Evolutionary conservation across 2,888 invertebrate species (phyloP), one percentile per base, ranked within the genome.

Genomic region (Melanostoma scalare): DNA sequence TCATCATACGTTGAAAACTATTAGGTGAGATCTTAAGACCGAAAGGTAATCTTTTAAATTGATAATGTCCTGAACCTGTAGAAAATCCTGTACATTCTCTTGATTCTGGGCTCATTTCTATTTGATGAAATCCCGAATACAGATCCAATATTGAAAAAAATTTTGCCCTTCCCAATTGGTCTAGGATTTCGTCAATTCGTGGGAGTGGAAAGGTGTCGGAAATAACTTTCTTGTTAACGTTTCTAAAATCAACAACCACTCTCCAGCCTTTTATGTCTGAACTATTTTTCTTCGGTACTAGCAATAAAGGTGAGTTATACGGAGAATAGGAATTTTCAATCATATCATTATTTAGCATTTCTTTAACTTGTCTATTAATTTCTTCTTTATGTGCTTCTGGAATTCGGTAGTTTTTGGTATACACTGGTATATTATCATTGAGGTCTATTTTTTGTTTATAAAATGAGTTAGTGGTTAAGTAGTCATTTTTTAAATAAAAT

Each of bases 1-100:
- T 67, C 52, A 78, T 50, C 78, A 75, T 74, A 20, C 69, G 46
- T 35, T 80, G 69, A 35, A 80, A 80, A 31, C 74, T 38, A 3
- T n/a, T 35, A 6, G 38, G 20, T 4, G 38, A 56, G 20, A 55
- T 56, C 38, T 56, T 56, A 6, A 56, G 38, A 38, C 38, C 55
- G 9, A 56, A 56, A 0, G 38, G 55, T 38, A 55, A 8, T 55
- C 55, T 55, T 55, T 38, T 55, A 55, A 38, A 38, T 55, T 55
- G 55, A 55, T 35, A 55, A 10, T 55, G 55, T 2, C 30, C 56
- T 30, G 56, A 56, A 9, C 30, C 5, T 2, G 56, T 56, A 5
- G 56, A 56, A 42, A 79, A 79, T 1, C 44, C 79, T n/a, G 68
- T 79, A 6, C 46, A 38, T 4, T 74, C 44, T 55, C 55, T 69